Evolutionary conservation across 2,888 invertebrate genomes (phyloP), one percentile per base, ranked within the genome.

Genomic region (Cephus pulcher): DNA sequence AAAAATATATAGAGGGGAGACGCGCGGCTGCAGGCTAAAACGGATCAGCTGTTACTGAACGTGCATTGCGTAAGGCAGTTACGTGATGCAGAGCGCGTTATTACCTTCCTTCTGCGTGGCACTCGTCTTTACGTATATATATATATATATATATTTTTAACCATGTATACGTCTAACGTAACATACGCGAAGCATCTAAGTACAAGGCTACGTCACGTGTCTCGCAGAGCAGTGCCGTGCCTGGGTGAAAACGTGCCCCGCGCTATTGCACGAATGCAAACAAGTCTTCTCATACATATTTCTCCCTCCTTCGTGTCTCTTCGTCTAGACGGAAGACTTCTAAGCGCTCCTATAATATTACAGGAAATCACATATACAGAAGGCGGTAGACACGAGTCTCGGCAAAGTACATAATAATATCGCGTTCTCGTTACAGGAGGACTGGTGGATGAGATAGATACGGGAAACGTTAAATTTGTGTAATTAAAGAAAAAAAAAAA

Each of bases 31-130:
- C 33, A 32, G 33, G 3, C 71, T 71, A 15, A 71, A 74, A 69
- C 37, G 75, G 80, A 84, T 86, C 86, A 86, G 83, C 84, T 86
- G 86, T 82, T 86, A 74, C 81, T 81, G 78, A 82, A 81, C 79
- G 81, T 33, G 2, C 37, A n/a, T 86, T 86, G 79, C 83, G 79
- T 82, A 86, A 86, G 80, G 76, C 77, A 78, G 79, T 85, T 86
- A 83, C 84, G 82, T 83, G 85, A 86, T 35, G 35, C 74, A 74
- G 34, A 37, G 37, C 81, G 76, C 73, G 77, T 78, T 73, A 75
- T 75, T 30, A 37, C 56, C 78, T 82, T 76, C 79, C 79, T 82
- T 83, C 81, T 85, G 81, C 78, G 74, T 80, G 76, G 79, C 79
- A 79, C 79, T 77, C 80, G 77, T 81, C 23, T 40, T 12, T 69